These are phyloP conservation scores for Istiophorus platypterus DNA, from an alignment of 2,113 vertebrate genomes.

Conservation along the genomic window DNA sequence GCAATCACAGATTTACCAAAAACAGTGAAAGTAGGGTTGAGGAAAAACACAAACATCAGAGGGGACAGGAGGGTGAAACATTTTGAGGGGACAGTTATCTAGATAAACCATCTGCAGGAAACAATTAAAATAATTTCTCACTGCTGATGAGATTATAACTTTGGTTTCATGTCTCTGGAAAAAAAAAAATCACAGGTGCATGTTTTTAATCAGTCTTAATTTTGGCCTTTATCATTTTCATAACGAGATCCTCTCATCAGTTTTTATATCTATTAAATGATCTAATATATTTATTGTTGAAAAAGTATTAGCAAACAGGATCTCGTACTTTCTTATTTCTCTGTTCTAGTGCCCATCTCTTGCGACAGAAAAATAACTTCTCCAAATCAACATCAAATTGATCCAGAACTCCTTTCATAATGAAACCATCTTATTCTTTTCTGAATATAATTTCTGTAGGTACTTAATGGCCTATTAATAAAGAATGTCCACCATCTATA, in stretches of 20 bases:
- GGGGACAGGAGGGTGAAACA: neutral
- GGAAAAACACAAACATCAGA: too few relatives aligned
- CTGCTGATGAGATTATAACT: neutral
- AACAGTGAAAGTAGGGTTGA: neutral
- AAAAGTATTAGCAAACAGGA: too few relatives aligned
- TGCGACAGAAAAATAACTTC: neutral
- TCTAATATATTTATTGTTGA: too few relatives aligned
- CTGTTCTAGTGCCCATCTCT: neutral
- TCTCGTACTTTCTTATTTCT: neutral
- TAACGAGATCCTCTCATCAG: neutral
- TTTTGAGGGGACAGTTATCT: neutral
- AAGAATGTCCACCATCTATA: slow-evolving; percentile 50
- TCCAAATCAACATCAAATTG: neutral
- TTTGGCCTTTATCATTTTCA: too few relatives aligned
- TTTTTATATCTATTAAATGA: neutral
- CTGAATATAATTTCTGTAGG: slow-evolving; percentile 2
- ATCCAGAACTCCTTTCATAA: slow-evolving; percentile 5
- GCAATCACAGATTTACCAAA: slow-evolving; percentile 3
- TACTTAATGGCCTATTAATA: slow-evolving; percentile 42
- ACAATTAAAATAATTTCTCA: neutral
- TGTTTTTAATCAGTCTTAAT: too few relatives aligned
- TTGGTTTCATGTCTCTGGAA: neutral
- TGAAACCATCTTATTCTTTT: neutral
- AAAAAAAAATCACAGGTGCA: too few relatives aligned
- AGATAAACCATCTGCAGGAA: neutral